Percentiles rank a stretch among this genome's conserved stretches.
Conservation (phyloP, 2,888 invertebrate species). For the Scaptomyza tumidula region DNA sequence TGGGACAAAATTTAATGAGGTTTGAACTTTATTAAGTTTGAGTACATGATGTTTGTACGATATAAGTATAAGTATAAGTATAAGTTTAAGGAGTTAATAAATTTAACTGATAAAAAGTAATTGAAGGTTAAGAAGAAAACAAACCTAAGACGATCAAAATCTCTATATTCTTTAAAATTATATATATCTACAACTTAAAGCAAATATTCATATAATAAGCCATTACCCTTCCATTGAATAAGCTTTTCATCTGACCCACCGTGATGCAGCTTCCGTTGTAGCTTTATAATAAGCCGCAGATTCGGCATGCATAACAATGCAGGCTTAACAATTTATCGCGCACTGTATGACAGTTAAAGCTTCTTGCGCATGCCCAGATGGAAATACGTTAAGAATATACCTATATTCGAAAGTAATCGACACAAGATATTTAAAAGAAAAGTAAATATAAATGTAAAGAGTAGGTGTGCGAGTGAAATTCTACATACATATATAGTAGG, state of each 20-base stretch:
- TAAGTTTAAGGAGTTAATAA: too few relatives aligned
- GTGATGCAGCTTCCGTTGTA: background rate
- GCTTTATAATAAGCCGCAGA: slow-evolving; percentile 5
- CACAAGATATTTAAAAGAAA: slow-evolving; percentile 2
- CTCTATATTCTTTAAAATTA: too few relatives aligned
- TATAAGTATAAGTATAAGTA: too few relatives aligned
- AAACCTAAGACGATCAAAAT: too few relatives aligned
- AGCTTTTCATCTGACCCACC: background rate
- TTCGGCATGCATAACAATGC: background rate
- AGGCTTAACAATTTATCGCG: background rate
- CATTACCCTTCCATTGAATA: too few relatives aligned
- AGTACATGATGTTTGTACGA: background rate
- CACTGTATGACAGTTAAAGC: background rate
- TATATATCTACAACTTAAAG: too few relatives aligned
- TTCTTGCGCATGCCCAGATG: slow-evolving; percentile 11
- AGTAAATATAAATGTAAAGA: background rate
- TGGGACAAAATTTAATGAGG: slow-evolving; percentile 18
- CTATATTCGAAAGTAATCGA: slow-evolving; percentile 54
- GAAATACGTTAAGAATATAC: slow-evolving; percentile 13
- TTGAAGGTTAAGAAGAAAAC: too few relatives aligned
- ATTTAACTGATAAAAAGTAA: too few relatives aligned
- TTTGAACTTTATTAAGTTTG: background rate
- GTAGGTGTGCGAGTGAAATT: slow-evolving; percentile 28
- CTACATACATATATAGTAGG: slow-evolving; percentile 9
- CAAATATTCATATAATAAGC: too few relatives aligned